Evolutionary conservation across 2,113 vertebrate species (phyloP).

Genomic region (Hemibagrus wyckioides): DNA sequence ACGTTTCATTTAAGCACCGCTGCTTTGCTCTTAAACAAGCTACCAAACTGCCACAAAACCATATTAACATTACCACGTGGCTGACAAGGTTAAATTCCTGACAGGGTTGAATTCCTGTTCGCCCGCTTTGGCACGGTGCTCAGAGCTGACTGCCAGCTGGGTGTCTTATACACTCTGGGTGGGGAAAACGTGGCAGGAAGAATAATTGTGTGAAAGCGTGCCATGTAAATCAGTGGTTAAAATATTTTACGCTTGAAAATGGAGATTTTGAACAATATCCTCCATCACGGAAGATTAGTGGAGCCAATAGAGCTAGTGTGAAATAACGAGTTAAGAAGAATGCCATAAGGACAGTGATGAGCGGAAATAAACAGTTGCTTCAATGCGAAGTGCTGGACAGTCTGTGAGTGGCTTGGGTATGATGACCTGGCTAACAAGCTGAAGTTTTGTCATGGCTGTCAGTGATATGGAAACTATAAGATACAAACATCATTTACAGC

Average conservation of each 20-base stretch:
- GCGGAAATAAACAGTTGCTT: background rate
- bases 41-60: conserved; percentile 32
- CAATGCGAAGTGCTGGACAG: background rate
- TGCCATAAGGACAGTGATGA: background rate
- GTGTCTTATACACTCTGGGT: background rate
- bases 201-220: background rate
- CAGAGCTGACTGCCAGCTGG: background rate
- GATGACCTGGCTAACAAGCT: conserved; percentile 25
- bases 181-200: background rate
- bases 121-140: background rate
- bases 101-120: conserved; percentile 5
- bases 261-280: background rate
- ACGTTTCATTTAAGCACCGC: conserved; percentile 26
- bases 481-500: background rate
- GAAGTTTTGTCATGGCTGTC: conserved; percentile 18
- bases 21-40: conserved; percentile 35
- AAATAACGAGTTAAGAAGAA: background rate
- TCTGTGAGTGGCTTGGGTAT: background rate
- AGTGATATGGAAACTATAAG: conserved; percentile 15
- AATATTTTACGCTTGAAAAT: background rate
- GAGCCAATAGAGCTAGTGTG: background rate
- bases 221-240: background rate
- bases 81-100: conserved; percentile 14
- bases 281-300: background rate
- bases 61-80: conserved; percentile 36